Conservation (phyloP, 2,888 invertebrate genomes). For the Autographa pulchrina region DNA sequence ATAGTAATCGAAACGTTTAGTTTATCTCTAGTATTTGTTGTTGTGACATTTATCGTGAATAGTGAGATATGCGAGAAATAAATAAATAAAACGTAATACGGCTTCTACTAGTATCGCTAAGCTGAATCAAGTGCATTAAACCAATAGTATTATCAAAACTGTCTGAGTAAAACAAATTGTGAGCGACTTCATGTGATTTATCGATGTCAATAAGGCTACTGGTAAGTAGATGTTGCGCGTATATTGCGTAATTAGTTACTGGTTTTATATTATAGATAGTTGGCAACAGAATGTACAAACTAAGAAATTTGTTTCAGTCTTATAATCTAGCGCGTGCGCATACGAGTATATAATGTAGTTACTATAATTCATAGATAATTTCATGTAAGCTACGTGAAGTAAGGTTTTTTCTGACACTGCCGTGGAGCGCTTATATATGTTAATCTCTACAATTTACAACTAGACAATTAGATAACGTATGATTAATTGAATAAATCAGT, state of each 20-base stretch:
- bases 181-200: background rate
- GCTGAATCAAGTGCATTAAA: background rate
- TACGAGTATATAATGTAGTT: background rate
- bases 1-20: background rate
- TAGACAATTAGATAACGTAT: background rate
- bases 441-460: background rate
- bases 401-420: too few species aligned
- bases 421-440: background rate
- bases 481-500: background rate
- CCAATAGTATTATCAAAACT: constrained; percentile 4
- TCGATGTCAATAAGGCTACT: constrained; percentile 1
- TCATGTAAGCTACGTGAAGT: too few species aligned
- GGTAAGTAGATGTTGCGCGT: background rate
- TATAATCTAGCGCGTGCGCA: constrained; percentile 25
- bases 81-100: background rate
- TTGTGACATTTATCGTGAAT: background rate
- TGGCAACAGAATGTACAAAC: constrained; percentile 24
- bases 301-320: constrained; percentile 20
- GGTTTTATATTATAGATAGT: constrained; percentile 2
- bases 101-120: background rate
- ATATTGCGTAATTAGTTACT: constrained; percentile 9
- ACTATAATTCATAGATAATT: background rate
- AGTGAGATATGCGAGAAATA: background rate
- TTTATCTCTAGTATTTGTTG: background rate
- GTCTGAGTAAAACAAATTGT: background rate